Base-by-base conservation (phyloP, 2,113 vertebrate genomes). In the Ceuthmochares aereus region DNA sequence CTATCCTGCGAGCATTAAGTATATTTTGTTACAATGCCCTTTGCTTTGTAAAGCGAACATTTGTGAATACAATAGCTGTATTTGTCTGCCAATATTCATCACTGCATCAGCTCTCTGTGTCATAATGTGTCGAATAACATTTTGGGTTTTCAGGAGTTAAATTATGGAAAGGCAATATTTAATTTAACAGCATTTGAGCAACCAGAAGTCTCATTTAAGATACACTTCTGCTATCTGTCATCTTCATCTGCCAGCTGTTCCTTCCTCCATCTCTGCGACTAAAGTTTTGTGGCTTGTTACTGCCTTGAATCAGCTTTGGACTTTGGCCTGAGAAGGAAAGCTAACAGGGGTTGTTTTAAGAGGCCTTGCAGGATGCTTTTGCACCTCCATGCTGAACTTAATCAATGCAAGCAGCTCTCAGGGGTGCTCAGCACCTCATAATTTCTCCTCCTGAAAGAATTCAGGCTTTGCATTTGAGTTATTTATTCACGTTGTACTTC, bases 61-160 rank as follows among this genome's bases (percentile, higher is more conserved):
- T 89, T 16, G 68, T 26, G 93, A 95, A 91, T 72, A 97, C 95
- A 96, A 96, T 97, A 73, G 85, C 51, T 32, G 42, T 76, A 26
- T 96, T 92, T 87, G 87, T 80, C 95, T 93, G 93, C 91, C 96
- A 97, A 78, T 89, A 94, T 97, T 95, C 87, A 60, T 12, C 94
- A 93, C 58, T 60, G 45, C 12, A 37, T 37, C 78, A 66, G 69
- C 20, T 86, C 68, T 26, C 79, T 2, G 12, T 30, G 36, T 43
- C 79, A 63, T 15, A 45, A 26, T 2, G 0, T 10, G 23, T 7
- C 40, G 22, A 52, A 52, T 7, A 56, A n/a, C 37, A 60, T 60
- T 96, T 79, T 27, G 79, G 63, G n/a, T 12, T 86, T 80, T 60
- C 63, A 83, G 72, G 64, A 67, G 45, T 32, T 75, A 52, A 94